Conservation (phyloP, 1,140 invertebrate genomes). For the Harlomillsia oculata region DNA sequence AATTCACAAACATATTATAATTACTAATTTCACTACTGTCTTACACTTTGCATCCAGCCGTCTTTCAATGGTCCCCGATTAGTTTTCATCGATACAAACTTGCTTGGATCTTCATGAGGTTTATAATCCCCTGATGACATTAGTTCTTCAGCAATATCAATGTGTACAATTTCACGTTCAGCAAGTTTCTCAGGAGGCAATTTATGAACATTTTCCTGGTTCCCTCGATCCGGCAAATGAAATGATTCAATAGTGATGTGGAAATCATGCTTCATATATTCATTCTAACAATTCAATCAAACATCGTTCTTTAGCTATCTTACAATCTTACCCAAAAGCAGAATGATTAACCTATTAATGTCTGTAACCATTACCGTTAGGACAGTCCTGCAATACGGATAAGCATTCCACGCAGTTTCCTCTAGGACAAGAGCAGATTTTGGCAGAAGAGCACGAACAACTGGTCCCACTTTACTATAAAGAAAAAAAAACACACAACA, state of each 20-base stretch:
- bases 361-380: constrained; percentile 75
- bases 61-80: constrained; percentile 80
- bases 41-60: constrained; percentile 64
- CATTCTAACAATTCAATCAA: no score
- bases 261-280: constrained; percentile 99
- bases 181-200: constrained; percentile 77
- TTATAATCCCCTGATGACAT: constrained; percentile 74
- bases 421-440: constrained; percentile 94
- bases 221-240: constrained; percentile 75
- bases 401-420: constrained; percentile 99
- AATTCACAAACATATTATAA: no score
- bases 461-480: constrained; percentile 70
- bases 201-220: constrained; percentile 81
- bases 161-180: constrained; percentile 73
- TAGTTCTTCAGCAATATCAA: constrained; percentile 91
- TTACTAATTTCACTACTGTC: no score
- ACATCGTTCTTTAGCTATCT: no score
- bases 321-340: no score
- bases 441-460: constrained; percentile 84
- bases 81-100: constrained; percentile 85
- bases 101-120: constrained; percentile 75
- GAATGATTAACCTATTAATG: no score
- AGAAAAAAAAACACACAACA: constrained; percentile 20
- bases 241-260: constrained; percentile 91
- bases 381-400: constrained; percentile 97